Percentiles rank a stretch among this genome's conserved stretches.
These are phyloP conservation scores for Elaphurus davidianus DNA, from an alignment of 2,113 vertebrate species.

Conservation along the genomic window DNA sequence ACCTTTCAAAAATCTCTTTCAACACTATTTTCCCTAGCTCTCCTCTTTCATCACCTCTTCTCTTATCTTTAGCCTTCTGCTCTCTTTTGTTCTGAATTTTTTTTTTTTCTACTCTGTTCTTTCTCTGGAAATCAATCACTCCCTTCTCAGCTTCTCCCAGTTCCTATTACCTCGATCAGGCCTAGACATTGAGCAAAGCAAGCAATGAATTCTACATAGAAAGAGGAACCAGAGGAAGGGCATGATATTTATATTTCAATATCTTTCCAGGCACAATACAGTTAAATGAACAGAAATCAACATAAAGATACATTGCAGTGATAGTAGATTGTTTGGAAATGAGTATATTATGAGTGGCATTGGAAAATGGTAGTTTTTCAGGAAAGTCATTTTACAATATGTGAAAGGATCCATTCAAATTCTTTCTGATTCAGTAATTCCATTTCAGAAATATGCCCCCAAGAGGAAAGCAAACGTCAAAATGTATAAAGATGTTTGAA, in stretches of 20 bases:
- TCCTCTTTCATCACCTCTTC: background rate
- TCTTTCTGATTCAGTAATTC: slow-evolving; percentile 40
- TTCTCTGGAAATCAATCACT: background rate
- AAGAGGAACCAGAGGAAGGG: background rate
- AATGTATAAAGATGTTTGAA: background rate
- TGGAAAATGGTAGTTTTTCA: slow-evolving; percentile 12
- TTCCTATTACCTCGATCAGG: background rate
- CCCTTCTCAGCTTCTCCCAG: background rate
- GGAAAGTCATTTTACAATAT: background rate
- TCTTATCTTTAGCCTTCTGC: background rate
- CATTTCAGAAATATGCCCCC: slow-evolving; percentile 27
- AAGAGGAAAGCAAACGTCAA: slow-evolving; percentile 23
- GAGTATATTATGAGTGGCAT: background rate
- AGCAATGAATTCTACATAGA: background rate
- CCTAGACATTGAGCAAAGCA: background rate
- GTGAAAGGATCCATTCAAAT: background rate
- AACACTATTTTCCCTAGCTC: background rate
- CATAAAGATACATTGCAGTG: background rate
- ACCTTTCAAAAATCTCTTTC: background rate
- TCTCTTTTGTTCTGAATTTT: background rate
- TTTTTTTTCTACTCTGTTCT: background rate
- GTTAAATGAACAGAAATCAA: background rate
- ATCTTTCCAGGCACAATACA: background rate
- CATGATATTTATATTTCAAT: background rate
- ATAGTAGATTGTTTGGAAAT: background rate